These are phyloP conservation scores for Coenobita brevimanus DNA, from an alignment of 1,140 invertebrate species.

Conservation along the genomic window DNA sequence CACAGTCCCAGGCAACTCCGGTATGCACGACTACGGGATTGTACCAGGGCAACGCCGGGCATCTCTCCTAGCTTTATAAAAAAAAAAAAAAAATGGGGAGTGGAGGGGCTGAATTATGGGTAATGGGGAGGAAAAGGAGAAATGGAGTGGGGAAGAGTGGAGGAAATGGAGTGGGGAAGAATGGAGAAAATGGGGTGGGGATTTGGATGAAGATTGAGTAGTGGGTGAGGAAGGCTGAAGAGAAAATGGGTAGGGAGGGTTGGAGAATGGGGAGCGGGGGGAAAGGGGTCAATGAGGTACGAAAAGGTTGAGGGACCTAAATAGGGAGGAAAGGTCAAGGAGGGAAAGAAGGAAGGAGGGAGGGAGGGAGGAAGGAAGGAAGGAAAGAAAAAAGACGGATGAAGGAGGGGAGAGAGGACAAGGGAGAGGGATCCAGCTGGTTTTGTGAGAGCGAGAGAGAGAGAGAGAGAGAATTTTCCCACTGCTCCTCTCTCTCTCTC, in stretches of 20 bases:
- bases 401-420: background rate
- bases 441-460: background rate
- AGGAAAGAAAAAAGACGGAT: slow-evolving; percentile 13
- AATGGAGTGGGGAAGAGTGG: no score
- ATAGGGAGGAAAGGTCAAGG: background rate
- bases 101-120: no score
- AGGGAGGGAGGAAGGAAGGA: slow-evolving; percentile 17
- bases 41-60: no score
- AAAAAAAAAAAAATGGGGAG: no score
- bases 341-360: slow-evolving; percentile 23
- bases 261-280: background rate
- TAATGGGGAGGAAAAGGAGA: no score
- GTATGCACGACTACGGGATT: no score
- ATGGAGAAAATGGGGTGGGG: background rate
- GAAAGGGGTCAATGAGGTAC: slow-evolving; percentile 1
- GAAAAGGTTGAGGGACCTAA: background rate
- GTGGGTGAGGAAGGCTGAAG: background rate
- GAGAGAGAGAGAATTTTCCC: background rate
- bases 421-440: background rate
- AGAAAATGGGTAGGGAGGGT: background rate
- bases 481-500: background rate
- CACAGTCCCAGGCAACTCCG: no score
- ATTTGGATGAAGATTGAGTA: slow-evolving; percentile 12
- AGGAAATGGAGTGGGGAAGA: no score
- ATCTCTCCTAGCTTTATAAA: no score